phyloP scores from a whole-genome alignment of 2,113 vertebrate genomes.

The Podilymbus podiceps region DNA sequence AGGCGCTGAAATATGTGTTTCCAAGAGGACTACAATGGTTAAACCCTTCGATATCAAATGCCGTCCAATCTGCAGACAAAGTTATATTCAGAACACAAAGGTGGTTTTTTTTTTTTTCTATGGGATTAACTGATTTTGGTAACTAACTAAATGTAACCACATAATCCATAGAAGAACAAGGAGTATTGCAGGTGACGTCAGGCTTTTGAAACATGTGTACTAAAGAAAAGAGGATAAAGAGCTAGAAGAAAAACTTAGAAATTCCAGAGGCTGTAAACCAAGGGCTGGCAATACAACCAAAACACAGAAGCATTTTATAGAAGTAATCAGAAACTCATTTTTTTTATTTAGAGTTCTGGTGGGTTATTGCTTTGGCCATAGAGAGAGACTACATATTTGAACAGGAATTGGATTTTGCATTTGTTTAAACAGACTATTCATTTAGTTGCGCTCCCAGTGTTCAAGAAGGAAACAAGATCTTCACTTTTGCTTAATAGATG shows the following conservation, averaged over 20 bases:
- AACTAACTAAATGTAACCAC: background rate
- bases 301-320: background rate
- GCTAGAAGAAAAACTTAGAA: background rate
- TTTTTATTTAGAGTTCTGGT: background rate
- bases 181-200: background rate
- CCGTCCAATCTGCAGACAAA: background rate
- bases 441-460: background rate
- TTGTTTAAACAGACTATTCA: background rate
- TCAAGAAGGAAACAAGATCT: background rate
- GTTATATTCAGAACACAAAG: background rate
- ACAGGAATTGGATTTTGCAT: background rate
- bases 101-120: background rate
- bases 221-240: background rate
- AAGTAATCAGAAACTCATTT: background rate
- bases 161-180: background rate
- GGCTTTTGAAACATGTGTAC: background rate
- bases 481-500: background rate
- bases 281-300: background rate
- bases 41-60: background rate
- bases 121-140: background rate
- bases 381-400: background rate
- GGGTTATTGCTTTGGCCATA: background rate
- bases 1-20: background rate
- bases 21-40: background rate
- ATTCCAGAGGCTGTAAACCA: background rate